These are phyloP conservation scores for Larimichthys polyactis DNA, from an alignment of 2,113 vertebrate species.

Conservation along the genomic window DNA sequence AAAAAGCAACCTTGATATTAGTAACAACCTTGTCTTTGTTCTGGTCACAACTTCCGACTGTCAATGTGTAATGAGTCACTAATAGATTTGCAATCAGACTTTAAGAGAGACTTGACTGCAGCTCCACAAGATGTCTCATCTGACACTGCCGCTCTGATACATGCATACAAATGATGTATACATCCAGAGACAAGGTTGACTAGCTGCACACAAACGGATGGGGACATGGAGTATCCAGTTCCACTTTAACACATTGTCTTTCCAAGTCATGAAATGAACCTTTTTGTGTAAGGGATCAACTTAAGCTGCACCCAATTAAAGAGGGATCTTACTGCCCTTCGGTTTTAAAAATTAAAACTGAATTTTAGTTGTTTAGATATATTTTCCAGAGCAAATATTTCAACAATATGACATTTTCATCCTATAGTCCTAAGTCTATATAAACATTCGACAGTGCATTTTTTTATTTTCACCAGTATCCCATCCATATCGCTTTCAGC, in stretches of 20 bases:
- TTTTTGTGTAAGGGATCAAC: not conserved
- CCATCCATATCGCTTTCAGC: too few species aligned
- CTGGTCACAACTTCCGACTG: too few species aligned
- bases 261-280: not conserved
- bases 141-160: not conserved
- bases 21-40: too few species aligned
- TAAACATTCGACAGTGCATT: too few species aligned
- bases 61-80: too few species aligned
- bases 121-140: not conserved
- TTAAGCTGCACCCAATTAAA: not conserved
- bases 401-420: too few species aligned
- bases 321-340: not conserved
- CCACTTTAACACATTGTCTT: not conserved
- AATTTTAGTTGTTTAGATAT: not conserved
- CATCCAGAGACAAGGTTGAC: slow-evolving; percentile 20
- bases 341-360: not conserved
- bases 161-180: slow-evolving; percentile 16
- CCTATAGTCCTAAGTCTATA: too few species aligned
- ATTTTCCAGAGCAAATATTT: not conserved
- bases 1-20: not conserved
- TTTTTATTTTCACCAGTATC: too few species aligned
- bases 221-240: not conserved
- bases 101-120: too few species aligned
- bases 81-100: too few species aligned
- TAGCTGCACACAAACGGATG: not conserved